These are phyloP conservation scores for Apeira syringaria DNA, from an alignment of 2,888 invertebrate genomes.

Conservation along the genomic window DNA sequence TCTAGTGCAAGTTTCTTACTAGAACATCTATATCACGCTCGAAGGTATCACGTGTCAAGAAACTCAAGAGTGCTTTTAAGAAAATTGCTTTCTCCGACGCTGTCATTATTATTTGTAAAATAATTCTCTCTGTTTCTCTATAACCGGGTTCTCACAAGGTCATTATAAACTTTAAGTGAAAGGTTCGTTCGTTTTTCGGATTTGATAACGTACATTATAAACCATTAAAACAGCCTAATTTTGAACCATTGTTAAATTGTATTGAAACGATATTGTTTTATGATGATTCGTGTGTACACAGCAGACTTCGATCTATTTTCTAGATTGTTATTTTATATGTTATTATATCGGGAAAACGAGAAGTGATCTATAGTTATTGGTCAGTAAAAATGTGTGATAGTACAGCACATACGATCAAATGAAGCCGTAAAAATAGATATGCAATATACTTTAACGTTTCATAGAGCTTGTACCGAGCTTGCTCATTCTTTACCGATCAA, in stretches of 20 bases:
- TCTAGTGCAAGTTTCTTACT: conserved; percentile 8
- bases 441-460: background rate
- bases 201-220: too few species aligned
- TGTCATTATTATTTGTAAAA: conserved; percentile 23
- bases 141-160: background rate
- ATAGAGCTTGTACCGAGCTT: too few species aligned
- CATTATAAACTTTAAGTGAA: background rate
- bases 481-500: too few species aligned
- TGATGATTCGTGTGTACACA: too few species aligned
- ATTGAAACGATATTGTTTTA: too few species aligned
- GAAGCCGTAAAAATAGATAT: conserved; percentile 14
- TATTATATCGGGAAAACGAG: conserved; percentile 21
- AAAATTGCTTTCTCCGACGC: conserved; percentile 23
- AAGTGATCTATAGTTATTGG: conserved; percentile 33
- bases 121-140: conserved; percentile 20
- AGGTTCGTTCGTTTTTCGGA: too few species aligned
- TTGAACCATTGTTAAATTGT: too few species aligned
- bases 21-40: conserved; percentile 6
- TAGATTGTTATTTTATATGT: conserved; percentile 16
- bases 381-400: conserved; percentile 32
- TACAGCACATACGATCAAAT: conserved; percentile 2
- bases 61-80: conserved; percentile 21
- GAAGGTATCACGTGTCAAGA: conserved; percentile 21
- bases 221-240: too few species aligned
- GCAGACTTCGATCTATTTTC: conserved; percentile 19